Percentiles rank a stretch among this genome's conserved stretches.
phyloP scores from a whole-genome alignment of 2,888 invertebrate species.

The Dicyrtoma fusca region DNA sequence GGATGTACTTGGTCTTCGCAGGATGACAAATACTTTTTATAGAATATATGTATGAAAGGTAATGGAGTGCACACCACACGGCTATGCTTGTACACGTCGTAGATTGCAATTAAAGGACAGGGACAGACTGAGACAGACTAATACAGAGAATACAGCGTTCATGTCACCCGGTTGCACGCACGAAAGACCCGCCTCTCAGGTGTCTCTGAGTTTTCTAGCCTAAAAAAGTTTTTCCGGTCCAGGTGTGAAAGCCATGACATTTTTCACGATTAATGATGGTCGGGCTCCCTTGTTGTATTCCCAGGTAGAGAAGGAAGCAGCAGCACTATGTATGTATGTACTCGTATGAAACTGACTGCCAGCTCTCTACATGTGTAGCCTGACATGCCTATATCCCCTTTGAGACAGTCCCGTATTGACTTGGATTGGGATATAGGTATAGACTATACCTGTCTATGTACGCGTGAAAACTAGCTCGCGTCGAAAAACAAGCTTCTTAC shows the following conservation, averaged over 20 bases:
- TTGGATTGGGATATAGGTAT: too few relatives aligned
- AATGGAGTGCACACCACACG: background rate
- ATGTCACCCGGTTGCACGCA: slow-evolving; percentile 31
- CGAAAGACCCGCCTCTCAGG: slow-evolving; percentile 48
- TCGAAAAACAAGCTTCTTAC: slow-evolving; percentile 32
- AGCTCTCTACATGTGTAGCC: too few relatives aligned
- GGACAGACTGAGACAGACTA: slow-evolving; percentile 1
- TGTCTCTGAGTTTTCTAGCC: slow-evolving; percentile 39
- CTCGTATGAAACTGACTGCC: too few relatives aligned
- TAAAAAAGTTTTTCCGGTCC: slow-evolving; percentile 55
- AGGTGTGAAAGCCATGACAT: slow-evolving; percentile 57
- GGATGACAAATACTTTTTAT: too few relatives aligned
- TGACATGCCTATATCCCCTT: too few relatives aligned
- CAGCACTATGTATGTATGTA: background rate
- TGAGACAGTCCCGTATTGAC: too few relatives aligned
- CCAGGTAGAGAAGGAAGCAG: slow-evolving; percentile 21
- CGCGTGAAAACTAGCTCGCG: background rate
- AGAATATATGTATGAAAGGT: background rate
- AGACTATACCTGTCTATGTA: too few relatives aligned
- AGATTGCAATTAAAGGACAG: background rate
- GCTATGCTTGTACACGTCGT: background rate
- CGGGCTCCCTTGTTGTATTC: slow-evolving; percentile 29
- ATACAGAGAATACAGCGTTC: slow-evolving; percentile 8
- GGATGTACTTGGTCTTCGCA: too few relatives aligned
- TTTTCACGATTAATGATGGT: slow-evolving; percentile 55